phyloP scores from a whole-genome alignment of 2,888 invertebrate genomes.

The Agrochola macilenta region DNA sequence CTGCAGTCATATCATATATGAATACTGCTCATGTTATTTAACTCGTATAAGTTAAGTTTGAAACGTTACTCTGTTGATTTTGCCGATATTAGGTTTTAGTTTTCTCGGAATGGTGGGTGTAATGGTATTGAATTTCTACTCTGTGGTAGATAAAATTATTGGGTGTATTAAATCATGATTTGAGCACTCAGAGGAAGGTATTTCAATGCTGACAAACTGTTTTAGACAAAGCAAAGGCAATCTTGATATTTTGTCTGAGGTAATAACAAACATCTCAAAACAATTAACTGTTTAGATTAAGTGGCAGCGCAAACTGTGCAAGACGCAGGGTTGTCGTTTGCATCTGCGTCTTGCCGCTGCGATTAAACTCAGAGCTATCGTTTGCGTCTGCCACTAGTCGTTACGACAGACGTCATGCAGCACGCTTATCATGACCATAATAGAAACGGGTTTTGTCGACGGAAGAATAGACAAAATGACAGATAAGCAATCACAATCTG shows the following conservation, averaged over 20 bases:
- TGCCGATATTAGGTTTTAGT: constrained; percentile 3
- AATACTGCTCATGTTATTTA: constrained; percentile 29
- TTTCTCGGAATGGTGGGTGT: not conserved
- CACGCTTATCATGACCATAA: no score
- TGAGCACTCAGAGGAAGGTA: no score
- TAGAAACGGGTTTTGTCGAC: no score
- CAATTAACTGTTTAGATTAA: not conserved
- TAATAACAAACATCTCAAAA: not conserved
- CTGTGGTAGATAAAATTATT: not conserved
- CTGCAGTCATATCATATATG: constrained; percentile 14
- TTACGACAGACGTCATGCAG: no score
- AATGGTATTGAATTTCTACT: constrained; percentile 4
- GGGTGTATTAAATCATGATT: not conserved
- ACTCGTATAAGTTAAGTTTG: not conserved
- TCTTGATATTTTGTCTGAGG: no score
- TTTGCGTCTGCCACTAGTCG: no score
- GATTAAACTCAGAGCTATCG: no score
- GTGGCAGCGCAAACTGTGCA: no score
- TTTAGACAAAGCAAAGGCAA: not conserved
- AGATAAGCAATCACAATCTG: no score
- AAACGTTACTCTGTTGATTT: constrained; percentile 33
- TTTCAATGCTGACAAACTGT: not conserved
- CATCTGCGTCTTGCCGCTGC: no score
- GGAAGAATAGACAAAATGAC: no score
- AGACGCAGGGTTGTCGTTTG: no score